phyloP scores from a whole-genome alignment of 2,797 vertebrate genomes.

The Rhabdomys pumilio region DNA sequence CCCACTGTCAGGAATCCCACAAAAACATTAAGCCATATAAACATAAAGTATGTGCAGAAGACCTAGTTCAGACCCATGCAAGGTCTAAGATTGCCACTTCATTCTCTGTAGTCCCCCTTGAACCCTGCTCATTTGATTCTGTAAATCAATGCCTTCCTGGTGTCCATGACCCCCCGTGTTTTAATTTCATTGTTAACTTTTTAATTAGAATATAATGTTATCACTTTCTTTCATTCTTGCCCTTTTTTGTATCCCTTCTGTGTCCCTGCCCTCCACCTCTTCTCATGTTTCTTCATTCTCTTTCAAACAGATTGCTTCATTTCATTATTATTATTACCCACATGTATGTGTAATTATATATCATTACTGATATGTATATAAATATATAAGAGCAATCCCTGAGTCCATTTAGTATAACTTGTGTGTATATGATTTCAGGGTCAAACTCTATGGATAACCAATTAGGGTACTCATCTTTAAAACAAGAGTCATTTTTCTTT shows the following conservation, averaged over 20 bases:
- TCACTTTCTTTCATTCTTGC: background rate
- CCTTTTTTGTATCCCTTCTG: accelerated
- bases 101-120: background rate
- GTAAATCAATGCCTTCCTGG: background rate
- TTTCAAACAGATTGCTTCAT: no score
- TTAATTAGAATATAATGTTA: background rate
- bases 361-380: background rate
- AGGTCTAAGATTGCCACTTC: background rate
- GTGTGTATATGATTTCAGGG: background rate
- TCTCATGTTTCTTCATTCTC: no score
- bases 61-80: background rate
- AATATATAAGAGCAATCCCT: background rate
- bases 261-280: no score
- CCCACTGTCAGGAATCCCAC: background rate
- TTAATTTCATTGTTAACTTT: background rate
- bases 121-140: background rate
- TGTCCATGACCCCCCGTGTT: background rate
- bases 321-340: background rate
- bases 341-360: background rate
- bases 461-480: background rate
- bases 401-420: background rate
- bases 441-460: background rate
- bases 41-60: background rate
- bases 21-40: background rate
- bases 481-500: no score